A percentile compares a stretch with the other conserved stretches of the same genome.
phyloP scores from a whole-genome alignment of 2,888 invertebrate genomes.

The Troides helena region DNA sequence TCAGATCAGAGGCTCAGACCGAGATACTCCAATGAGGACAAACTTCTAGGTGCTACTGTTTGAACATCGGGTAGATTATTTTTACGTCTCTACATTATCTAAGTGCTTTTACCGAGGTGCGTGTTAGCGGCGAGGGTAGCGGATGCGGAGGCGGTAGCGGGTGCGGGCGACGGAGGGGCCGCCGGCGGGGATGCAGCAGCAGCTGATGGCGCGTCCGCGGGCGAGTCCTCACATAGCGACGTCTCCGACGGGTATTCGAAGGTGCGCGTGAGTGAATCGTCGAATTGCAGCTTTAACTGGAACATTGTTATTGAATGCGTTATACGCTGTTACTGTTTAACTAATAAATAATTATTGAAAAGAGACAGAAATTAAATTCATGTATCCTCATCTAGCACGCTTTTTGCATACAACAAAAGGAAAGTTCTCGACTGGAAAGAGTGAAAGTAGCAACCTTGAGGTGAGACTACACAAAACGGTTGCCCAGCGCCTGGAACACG shows the following conservation, averaged over 20 bases:
- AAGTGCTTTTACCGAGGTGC: slow-evolving; percentile 42
- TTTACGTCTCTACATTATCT: too few relatives aligned
- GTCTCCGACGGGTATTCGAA: slow-evolving; percentile 97
- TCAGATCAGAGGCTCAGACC: too few relatives aligned
- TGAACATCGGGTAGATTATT: too few relatives aligned
- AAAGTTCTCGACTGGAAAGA: too few relatives aligned
- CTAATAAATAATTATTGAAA: too few relatives aligned
- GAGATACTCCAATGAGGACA: too few relatives aligned
- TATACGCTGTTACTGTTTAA: too few relatives aligned
- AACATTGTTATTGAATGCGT: slow-evolving; percentile 35
- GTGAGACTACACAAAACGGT: too few relatives aligned
- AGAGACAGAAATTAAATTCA: too few relatives aligned
- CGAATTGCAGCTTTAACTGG: slow-evolving; percentile 94
- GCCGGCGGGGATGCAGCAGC: slow-evolving; percentile 33
- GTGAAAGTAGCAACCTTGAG: background rate
- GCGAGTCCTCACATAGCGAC: slow-evolving; percentile 84
- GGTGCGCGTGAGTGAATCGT: slow-evolving; percentile 91
- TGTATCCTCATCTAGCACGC: too few relatives aligned
- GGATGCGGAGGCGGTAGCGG: slow-evolving; percentile 35
- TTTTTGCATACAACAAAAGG: too few relatives aligned
- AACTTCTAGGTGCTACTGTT: too few relatives aligned
- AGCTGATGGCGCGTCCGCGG: slow-evolving; percentile 30
- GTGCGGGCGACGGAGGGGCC: slow-evolving; percentile 31
- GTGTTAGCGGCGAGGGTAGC: slow-evolving; percentile 56
- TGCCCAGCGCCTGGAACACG: background rate